phyloP scores from a whole-genome alignment of 1,140 invertebrate species.

The Drusus annulatus region DNA sequence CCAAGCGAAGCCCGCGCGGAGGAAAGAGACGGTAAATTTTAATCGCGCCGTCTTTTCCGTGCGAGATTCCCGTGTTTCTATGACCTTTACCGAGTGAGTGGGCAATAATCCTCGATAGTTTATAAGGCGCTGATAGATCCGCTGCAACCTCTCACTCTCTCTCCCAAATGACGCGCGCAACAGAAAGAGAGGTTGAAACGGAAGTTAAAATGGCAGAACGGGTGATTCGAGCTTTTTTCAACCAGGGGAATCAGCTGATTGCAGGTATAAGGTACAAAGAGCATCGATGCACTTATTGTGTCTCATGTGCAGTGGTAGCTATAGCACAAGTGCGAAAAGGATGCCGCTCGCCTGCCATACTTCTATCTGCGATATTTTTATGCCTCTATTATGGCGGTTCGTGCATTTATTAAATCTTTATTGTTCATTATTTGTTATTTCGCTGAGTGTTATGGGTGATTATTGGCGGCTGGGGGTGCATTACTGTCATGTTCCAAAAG shows the following conservation, averaged over 20 bases:
- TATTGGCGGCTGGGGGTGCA: not conserved
- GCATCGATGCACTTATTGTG: slow-evolving; percentile 33
- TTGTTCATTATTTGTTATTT: slow-evolving; percentile 58
- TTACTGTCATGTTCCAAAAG: slow-evolving; percentile 14
- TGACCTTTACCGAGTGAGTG: slow-evolving; percentile 42
- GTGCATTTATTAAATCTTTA: slow-evolving; percentile 58
- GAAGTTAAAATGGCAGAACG: too few species aligned
- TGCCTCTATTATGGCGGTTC: slow-evolving; percentile 54
- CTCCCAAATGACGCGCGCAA: too few species aligned
- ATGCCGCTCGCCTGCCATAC: not conserved
- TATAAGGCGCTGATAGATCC: slow-evolving; percentile 37
- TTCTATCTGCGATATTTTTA: slow-evolving; percentile 51
- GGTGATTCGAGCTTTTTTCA: not conserved
- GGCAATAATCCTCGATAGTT: slow-evolving; percentile 53
- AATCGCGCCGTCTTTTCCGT: slow-evolving; percentile 44
- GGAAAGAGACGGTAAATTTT: slow-evolving; percentile 24
- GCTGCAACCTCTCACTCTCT: too few species aligned
- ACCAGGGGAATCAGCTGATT: slow-evolving; percentile 40
- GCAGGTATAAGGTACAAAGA: not conserved
- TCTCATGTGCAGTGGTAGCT: not conserved
- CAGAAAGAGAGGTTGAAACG: too few species aligned
- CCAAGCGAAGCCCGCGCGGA: not conserved
- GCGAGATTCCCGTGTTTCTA: slow-evolving; percentile 35
- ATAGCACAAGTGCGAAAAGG: slow-evolving; percentile 1
- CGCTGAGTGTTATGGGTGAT: slow-evolving; percentile 46